A percentile compares a stretch with the other conserved stretches of the same genome.
Evolutionary conservation across 1,140 invertebrate species (phyloP).

Genomic region (Cotesia typhae): DNA sequence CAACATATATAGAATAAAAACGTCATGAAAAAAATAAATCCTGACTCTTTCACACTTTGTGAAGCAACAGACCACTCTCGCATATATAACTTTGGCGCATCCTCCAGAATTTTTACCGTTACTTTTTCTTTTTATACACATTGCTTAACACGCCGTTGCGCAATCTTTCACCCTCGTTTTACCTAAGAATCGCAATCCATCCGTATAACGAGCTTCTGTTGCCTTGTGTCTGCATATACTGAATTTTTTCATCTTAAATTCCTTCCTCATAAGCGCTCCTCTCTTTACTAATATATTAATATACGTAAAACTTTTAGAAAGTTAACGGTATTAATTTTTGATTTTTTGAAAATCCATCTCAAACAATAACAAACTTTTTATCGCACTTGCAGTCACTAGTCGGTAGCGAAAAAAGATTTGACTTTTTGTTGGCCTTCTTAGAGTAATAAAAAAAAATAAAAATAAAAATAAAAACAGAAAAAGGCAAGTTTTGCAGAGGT

Average conservation of each 20-base stretch:
- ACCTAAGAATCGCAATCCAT: constrained; percentile 45
- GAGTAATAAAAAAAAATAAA: too few species aligned
- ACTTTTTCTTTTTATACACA: constrained; percentile 27
- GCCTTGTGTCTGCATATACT: constrained; percentile 16
- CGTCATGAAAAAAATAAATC: too few species aligned
- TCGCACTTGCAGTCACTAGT: too few species aligned
- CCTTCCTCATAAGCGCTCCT: constrained; percentile 29
- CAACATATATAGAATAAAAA: background rate
- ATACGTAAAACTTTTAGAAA: background rate
- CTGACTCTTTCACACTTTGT: background rate
- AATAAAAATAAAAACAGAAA: too few species aligned
- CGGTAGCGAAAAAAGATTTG: too few species aligned
- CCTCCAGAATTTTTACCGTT: constrained; percentile 30
- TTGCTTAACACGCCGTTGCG: constrained; percentile 39
- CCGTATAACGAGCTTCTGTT: constrained; percentile 47
- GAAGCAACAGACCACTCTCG: background rate
- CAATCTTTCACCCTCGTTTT: constrained; percentile 35
- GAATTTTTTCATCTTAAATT: constrained; percentile 39
- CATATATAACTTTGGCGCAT: constrained; percentile 22
- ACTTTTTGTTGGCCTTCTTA: too few species aligned
- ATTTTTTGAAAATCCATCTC: background rate
- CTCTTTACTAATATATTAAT: constrained; percentile 5
- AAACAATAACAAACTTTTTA: too few species aligned
- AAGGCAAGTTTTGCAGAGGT: too few species aligned
- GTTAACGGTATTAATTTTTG: background rate